Evolutionary conservation across 2,888 invertebrate species (phyloP), one percentile per base, ranked within the genome.

Genomic region (Drosophila leonis): DNA sequence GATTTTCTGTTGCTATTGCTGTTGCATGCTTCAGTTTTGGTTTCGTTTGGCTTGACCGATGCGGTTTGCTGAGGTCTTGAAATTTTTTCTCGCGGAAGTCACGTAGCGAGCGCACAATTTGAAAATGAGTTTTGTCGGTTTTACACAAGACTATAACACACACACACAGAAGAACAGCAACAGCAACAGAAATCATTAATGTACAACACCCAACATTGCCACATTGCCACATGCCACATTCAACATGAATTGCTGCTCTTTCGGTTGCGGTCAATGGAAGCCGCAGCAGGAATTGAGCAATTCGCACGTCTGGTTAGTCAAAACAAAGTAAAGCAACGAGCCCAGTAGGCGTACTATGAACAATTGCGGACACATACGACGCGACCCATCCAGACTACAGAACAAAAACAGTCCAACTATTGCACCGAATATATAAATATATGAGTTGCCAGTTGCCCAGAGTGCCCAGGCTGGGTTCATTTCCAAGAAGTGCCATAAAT

Each of bases 51-150:
- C 51, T 52, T 39, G 39, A 72, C 37, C 56, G 72, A 41, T 39
- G 49, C 52, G 46, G 15, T 57, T 48, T n/a, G n/a, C 41, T 48
- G 18, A 55, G 13, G 49, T 57, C 54, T 55, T 48, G 52, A 54
- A 72, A 62, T 74, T 74, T 76, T 81, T 80, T 82, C 70, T 69
- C 72, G 85, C 81, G 87, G 87, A 88, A 88, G 90, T 88, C 87
- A 88, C 87, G 87, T 88, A 84, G 79, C 77, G 73, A 73, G 54
- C 68, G 88, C 86, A 77, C 86, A 83, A 89, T 88, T 90, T 88
- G 82, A 82, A 88, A 87, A 87, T 87, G 83, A 83, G 88, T 90
- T 87, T 87, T 86, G 86, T 84, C 88, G 88, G 88, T 90, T 89
- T 89, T 88, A 85, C 88, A 88, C 88, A 69, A 65, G 57, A 70